A percentile compares a stretch with the other conserved stretches of the same genome.
These are phyloP conservation scores for Amblyraja radiata DNA, from an alignment of 2,797 vertebrate genomes.

Conservation along the genomic window DNA sequence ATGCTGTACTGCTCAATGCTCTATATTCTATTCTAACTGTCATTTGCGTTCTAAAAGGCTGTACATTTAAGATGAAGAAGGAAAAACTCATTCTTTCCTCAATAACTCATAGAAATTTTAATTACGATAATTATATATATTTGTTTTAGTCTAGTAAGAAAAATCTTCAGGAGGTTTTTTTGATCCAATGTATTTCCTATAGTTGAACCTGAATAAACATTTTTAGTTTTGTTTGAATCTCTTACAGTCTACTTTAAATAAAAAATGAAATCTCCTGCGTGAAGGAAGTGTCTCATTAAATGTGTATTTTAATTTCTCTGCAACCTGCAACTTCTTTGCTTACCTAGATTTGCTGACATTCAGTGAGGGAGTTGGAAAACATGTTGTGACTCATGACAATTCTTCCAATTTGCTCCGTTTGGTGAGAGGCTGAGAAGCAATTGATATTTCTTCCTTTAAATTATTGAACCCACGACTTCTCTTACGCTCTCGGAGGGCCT, in stretches of 20 bases:
- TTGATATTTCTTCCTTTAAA: constrained; percentile 74
- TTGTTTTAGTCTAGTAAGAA: background rate
- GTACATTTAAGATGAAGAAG: background rate
- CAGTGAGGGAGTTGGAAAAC: constrained; percentile 51
- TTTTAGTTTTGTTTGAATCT: background rate
- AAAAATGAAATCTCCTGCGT: too few relatives aligned
- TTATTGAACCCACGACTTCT: constrained; percentile 70
- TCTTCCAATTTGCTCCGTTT: constrained; percentile 85
- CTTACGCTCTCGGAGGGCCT: constrained; percentile 59
- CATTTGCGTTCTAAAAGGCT: background rate
- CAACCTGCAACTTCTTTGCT: constrained; percentile 30
- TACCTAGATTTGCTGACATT: constrained; percentile 59
- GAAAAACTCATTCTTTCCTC: background rate
- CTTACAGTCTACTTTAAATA: background rate
- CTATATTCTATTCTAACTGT: background rate
- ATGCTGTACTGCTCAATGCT: too few relatives aligned
- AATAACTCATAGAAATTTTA: background rate
- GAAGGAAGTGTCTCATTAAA: constrained; percentile 52
- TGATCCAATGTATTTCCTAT: background rate
- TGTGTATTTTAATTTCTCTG: background rate
- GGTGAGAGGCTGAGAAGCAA: constrained; percentile 75
- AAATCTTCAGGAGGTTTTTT: background rate
- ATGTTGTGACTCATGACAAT: constrained; percentile 86
- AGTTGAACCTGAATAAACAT: background rate
- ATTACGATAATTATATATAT: background rate